Conservation (phyloP, 2,797 vertebrate species). For the Danio aesculapii region DNA sequence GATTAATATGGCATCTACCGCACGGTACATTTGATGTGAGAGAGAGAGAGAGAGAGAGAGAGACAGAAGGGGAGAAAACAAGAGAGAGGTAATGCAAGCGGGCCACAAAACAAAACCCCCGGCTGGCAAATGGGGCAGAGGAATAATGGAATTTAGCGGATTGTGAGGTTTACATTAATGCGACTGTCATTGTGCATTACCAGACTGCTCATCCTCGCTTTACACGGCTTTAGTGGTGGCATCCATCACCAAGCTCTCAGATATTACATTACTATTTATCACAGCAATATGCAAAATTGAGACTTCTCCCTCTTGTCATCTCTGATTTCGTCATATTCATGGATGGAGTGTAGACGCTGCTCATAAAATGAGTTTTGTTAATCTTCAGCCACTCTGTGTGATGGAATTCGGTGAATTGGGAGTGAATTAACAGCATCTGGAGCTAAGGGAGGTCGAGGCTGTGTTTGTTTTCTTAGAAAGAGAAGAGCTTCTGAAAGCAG, state of each 20-base stretch:
- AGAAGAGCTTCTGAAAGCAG: not conserved
- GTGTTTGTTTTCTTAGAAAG: conserved; percentile 18
- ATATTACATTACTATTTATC: conserved; percentile 73
- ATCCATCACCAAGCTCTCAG: conserved; percentile 71
- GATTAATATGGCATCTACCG: conserved; percentile 59
- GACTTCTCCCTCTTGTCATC: not conserved
- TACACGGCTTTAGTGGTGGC: conserved; percentile 71
- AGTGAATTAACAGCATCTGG: conserved; percentile 27
- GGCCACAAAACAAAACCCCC: conserved; percentile 47
- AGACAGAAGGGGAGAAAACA: conserved; percentile 8
- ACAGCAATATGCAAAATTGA: conserved; percentile 80
- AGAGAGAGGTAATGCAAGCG: conserved; percentile 18
- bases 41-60: conserved; percentile 35
- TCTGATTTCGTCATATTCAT: conserved; percentile 27
- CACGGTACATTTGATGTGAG: conserved; percentile 45
- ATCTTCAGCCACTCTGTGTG: conserved; percentile 21
- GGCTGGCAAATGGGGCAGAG: conserved; percentile 50
- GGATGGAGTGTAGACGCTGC: not conserved
- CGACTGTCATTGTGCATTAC: conserved; percentile 76
- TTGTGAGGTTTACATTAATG: conserved; percentile 77
- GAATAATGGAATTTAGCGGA: conserved; percentile 81
- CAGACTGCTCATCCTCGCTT: conserved; percentile 73
- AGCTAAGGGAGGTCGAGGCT: not conserved
- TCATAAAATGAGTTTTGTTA: conserved; percentile 18
- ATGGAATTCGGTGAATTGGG: conserved; percentile 16